Evolutionary conservation across 23 tunicate genomes (phyloP).

Genomic region (Trididemnum nubilum): DNA sequence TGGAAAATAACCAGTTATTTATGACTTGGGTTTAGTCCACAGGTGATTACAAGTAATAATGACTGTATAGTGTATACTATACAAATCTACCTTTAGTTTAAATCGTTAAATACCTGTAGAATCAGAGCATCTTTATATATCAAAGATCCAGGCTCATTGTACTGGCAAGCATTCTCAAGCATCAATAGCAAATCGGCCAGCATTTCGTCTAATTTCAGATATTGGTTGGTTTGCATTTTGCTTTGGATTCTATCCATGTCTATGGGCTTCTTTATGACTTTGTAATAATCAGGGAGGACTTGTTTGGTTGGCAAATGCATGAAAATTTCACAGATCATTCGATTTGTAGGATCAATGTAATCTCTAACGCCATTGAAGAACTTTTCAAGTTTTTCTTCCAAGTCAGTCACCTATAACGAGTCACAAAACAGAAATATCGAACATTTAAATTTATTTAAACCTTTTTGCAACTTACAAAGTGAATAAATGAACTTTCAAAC

Average conservation of each 20-base stretch:
- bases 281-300: conserved; percentile 96
- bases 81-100: no score
- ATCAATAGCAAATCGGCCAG: conserved; percentile 86
- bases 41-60: no score
- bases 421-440: not conserved
- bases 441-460: no score
- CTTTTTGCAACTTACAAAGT: no score
- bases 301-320: conserved; percentile 86
- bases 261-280: conserved; percentile 93
- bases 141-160: conserved; percentile 98
- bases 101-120: conserved; percentile 82
- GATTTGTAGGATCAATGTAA: conserved; percentile 65
- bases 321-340: conserved; percentile 88
- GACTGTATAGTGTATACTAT: no score
- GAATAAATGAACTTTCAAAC: no score
- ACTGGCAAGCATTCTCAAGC: conserved; percentile 94
- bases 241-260: conserved; percentile 90
- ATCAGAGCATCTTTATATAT: conserved; percentile 99
- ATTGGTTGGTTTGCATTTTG: conserved; percentile 70
- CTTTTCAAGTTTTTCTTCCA: conserved; percentile 56
- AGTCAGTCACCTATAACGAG: conserved; percentile 2
- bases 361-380: conserved; percentile 55
- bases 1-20: no score
- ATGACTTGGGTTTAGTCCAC: no score
- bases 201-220: conserved; percentile 82